Conservation (phyloP, 2,888 invertebrate species). For the Sinhomidia bicolor region DNA sequence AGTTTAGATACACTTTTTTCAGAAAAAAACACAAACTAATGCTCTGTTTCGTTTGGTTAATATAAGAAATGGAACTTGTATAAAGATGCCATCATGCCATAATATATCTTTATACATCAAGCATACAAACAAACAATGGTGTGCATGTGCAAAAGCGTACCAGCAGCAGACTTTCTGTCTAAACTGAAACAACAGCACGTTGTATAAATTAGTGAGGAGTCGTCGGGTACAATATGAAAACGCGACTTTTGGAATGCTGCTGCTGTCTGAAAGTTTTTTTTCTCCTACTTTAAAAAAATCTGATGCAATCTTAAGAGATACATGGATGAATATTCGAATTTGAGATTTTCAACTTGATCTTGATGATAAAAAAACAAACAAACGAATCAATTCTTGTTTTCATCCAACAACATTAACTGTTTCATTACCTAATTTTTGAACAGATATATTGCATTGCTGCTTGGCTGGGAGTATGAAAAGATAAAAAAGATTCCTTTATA, state of each 20-base stretch:
- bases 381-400: background rate
- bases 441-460: too few species aligned
- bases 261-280: background rate
- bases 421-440: background rate
- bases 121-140: background rate
- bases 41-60: too few species aligned
- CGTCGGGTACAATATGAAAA: background rate
- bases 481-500: too few species aligned
- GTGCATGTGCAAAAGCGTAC: background rate
- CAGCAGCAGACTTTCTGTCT: background rate
- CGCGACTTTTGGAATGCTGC: background rate
- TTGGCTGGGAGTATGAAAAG: too few species aligned
- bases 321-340: background rate
- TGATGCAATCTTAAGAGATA: background rate
- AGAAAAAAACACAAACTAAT: too few species aligned
- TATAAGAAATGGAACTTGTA: background rate
- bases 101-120: background rate
- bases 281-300: background rate
- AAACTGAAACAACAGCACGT: background rate
- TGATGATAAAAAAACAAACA: background rate
- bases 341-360: background rate
- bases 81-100: background rate
- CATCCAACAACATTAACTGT: background rate
- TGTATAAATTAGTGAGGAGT: conserved; percentile 7
- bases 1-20: too few species aligned